These are phyloP conservation scores for Todiramphus chloris DNA, from an alignment of 2,113 vertebrate species.

Conservation along the genomic window DNA sequence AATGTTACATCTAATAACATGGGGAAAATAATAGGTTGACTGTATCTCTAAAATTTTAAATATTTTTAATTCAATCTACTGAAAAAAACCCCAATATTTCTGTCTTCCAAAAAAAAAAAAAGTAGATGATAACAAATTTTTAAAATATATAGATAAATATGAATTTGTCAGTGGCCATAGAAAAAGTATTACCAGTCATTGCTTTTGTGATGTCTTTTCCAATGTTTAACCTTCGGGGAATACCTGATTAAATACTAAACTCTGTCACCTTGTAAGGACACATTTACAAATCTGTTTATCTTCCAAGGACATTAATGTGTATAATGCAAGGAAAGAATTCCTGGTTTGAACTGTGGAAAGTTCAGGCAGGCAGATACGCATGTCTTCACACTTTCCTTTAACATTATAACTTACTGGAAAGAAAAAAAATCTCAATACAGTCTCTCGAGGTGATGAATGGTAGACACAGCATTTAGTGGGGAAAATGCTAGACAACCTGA, in stretches of 20 bases:
- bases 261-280: background rate
- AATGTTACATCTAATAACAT: background rate
- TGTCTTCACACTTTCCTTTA: background rate
- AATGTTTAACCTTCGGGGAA: background rate
- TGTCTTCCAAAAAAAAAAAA: background rate
- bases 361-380: background rate
- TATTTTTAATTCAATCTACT: background rate
- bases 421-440: background rate
- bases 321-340: background rate
- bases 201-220: background rate
- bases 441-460: background rate
- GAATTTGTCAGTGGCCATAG: background rate
- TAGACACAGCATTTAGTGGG: background rate
- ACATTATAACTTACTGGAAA: background rate
- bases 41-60: background rate
- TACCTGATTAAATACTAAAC: background rate
- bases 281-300: background rate
- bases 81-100: no score
- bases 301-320: background rate
- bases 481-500: background rate
- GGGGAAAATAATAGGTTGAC: background rate
- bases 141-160: background rate
- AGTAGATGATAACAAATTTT: background rate
- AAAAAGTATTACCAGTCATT: background rate
- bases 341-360: background rate